Evolutionary conservation across 2,113 vertebrate species (phyloP).

Genomic region (Osmerus eperlanus): DNA sequence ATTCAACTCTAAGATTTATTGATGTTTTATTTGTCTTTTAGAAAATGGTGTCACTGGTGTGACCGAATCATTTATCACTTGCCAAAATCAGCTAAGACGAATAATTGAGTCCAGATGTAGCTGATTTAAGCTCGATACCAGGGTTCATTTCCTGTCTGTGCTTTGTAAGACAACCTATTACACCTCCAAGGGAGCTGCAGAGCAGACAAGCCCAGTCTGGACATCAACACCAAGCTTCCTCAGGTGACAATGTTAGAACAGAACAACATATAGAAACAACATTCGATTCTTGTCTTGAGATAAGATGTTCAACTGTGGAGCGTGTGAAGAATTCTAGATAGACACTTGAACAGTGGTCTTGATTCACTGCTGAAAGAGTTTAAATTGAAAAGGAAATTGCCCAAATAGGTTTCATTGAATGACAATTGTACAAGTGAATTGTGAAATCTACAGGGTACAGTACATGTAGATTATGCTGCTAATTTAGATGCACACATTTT

Average conservation of each 20-base stretch:
- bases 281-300: no score
- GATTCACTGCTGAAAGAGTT: no score
- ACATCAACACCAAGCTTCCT: slow-evolving; percentile 84
- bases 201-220: slow-evolving; percentile 80
- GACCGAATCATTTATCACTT: slow-evolving; percentile 97
- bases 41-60: slow-evolving; percentile 82
- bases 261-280: slow-evolving; percentile 29
- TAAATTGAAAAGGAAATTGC: no score
- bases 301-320: no score
- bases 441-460: no score
- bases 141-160: slow-evolving; percentile 98
- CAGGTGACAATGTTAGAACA: slow-evolving; percentile 61
- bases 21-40: slow-evolving; percentile 66
- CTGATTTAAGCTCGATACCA: slow-evolving; percentile 92
- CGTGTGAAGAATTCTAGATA: no score
- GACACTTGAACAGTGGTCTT: no score
- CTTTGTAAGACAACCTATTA: slow-evolving; percentile 95
- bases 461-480: no score
- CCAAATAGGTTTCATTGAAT: no score
- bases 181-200: slow-evolving; percentile 89
- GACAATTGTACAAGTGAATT: no score
- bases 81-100: slow-evolving; percentile 81
- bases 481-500: no score
- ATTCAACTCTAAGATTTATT: slow-evolving; percentile 41
- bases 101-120: slow-evolving; percentile 96